A percentile compares a stretch with the other conserved stretches of the same genome.
These are phyloP conservation scores for Phragmatobia fuliginosa DNA, from an alignment of 2,888 invertebrate genomes.

Conservation along the genomic window DNA sequence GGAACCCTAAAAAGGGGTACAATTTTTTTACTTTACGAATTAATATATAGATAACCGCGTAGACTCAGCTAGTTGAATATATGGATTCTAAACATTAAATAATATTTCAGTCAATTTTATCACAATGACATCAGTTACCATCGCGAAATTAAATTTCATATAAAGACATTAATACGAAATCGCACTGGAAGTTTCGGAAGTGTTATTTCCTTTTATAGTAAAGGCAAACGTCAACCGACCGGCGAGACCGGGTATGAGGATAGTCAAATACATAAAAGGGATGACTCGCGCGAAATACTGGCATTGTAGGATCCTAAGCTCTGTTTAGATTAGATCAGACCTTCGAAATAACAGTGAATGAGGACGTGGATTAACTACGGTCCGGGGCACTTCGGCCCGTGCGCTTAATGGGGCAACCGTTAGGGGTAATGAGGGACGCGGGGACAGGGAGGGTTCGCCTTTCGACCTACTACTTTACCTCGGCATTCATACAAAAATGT, in stretches of 20 bases:
- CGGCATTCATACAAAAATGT: slow-evolving; percentile 61
- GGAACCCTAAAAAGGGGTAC: too few relatives aligned
- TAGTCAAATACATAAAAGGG: slow-evolving; percentile 85
- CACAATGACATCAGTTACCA: slow-evolving; percentile 47
- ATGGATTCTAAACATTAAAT: neutral
- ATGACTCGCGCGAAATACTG: slow-evolving; percentile 84
- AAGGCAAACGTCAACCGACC: slow-evolving; percentile 77
- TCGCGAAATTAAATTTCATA: slow-evolving; percentile 73
- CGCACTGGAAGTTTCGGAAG: slow-evolving; percentile 77
- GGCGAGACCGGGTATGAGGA: slow-evolving; percentile 71
- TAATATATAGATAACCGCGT: too few relatives aligned
- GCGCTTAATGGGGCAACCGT: slow-evolving; percentile 84
- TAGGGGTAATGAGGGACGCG: slow-evolving; percentile 83
- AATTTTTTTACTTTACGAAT: too few relatives aligned
- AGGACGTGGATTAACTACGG: slow-evolving; percentile 87
- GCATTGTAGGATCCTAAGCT: slow-evolving; percentile 84
- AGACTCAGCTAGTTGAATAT: too few relatives aligned
- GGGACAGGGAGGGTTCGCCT: slow-evolving; percentile 61
- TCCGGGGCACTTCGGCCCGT: slow-evolving; percentile 84
- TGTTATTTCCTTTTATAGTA: slow-evolving; percentile 81
- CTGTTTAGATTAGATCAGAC: slow-evolving; percentile 87
- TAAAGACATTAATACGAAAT: slow-evolving; percentile 70
- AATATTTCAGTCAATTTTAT: slow-evolving; percentile 49
- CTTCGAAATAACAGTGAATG: slow-evolving; percentile 87
- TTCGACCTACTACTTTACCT: slow-evolving; percentile 57